Evolutionary conservation across 2,113 vertebrate genomes (phyloP), one percentile per base, ranked within the genome.

Genomic region (Excalfactoria chinensis): DNA sequence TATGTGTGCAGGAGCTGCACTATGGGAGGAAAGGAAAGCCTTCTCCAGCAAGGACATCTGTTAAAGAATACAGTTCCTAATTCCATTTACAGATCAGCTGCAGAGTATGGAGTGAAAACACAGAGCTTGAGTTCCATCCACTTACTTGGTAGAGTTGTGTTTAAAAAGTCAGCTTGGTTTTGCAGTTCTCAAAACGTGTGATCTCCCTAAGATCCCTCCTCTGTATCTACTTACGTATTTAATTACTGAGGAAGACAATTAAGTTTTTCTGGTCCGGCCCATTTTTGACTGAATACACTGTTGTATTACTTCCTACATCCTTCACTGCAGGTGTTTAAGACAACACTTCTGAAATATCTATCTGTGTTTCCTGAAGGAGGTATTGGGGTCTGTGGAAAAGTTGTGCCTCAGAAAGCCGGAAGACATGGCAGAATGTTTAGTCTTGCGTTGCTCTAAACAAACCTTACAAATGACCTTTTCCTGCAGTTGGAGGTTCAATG

Each of bases 371-470:
- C 76, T 13, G 4, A 40, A 78, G 43, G 32, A 70, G 37, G 22
- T n/a, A 9, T 11, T 0, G 22, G 55, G 55, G 60, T 34, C 28
- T 59, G 28, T 1, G 1, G 28, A 80, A 93, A 92, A 72, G 6
- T 63, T 81, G 34, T 60, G 43, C 10, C 64, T 73, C 68, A 63
- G 63, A 62, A 78, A 87, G 48, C 59, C 15, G 17, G 1, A 10
- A 67, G 44, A 79, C 44, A 25, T 21, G n/a, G 70, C 48, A 66
- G 5, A 63, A 22, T 30, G 46, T 80, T 87, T 74, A 85, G 51
- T 68, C 46, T 80, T 68, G 56, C 37, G 34, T 48, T 86, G 34
- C 58, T 77, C 60, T 82, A 71, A 78, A 85, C 56, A 75, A 77
- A 56, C 13, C 34, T 86, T 74, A 63, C 28, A 64, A 68, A 84